Conservation (phyloP, 2,113 vertebrate genomes). For the Tetrao urogallus region DNA sequence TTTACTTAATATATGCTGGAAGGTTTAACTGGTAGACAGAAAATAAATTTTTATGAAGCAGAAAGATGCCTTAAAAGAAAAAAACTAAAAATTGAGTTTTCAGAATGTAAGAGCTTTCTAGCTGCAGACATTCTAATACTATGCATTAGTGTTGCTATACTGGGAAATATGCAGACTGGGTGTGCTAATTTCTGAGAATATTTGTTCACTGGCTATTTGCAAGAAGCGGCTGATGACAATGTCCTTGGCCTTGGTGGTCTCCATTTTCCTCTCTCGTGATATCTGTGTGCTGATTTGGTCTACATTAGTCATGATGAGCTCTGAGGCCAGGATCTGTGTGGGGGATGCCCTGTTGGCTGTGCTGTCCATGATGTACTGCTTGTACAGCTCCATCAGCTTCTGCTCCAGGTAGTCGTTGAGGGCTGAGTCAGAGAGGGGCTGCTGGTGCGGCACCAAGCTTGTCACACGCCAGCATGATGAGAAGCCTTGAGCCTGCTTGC, state of each 20-base stretch:
- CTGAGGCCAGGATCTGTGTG: slow-evolving; percentile 88
- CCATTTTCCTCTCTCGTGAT: slow-evolving; percentile 90
- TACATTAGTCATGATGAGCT: slow-evolving; percentile 89
- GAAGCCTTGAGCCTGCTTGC: slow-evolving; percentile 66
- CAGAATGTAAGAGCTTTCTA: not conserved
- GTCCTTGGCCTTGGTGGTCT: slow-evolving; percentile 90
- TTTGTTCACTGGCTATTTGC: slow-evolving; percentile 85
- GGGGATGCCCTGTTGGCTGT: slow-evolving; percentile 78
- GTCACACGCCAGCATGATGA: slow-evolving; percentile 85
- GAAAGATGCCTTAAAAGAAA: not conserved
- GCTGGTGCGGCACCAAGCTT: slow-evolving; percentile 83
- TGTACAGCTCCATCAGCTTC: slow-evolving; percentile 92
- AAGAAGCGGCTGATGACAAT: slow-evolving; percentile 91
- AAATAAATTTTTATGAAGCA: not conserved
- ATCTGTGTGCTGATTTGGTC: slow-evolving; percentile 94
- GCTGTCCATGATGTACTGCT: slow-evolving; percentile 92
- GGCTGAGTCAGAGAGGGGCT: slow-evolving; percentile 90
- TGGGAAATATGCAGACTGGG: slow-evolving; percentile 92
- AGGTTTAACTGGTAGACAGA: not conserved
- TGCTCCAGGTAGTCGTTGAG: slow-evolving; percentile 94
- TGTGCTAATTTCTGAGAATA: slow-evolving; percentile 92
- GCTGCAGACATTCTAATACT: not conserved
- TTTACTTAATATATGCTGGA: not conserved
- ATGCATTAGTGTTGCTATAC: slow-evolving; percentile 71
- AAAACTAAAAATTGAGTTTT: not conserved